phyloP scores from a whole-genome alignment of 2,797 vertebrate species.

The Toxotes lorentzi region DNA sequence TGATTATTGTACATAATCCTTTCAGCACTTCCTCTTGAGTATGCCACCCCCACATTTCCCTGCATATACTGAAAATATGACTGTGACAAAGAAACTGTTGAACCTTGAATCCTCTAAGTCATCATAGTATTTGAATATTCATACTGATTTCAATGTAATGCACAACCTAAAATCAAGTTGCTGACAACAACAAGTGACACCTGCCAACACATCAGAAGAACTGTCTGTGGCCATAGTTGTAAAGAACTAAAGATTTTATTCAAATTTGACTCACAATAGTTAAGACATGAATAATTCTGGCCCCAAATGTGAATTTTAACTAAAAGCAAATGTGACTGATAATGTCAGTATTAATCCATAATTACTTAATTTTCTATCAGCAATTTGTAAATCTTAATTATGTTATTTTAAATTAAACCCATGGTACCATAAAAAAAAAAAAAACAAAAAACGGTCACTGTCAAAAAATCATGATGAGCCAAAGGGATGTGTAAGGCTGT shows the following conservation, averaged over 20 bases:
- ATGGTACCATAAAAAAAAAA: not conserved
- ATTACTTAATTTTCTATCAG: not conserved
- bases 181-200: not conserved
- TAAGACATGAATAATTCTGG: not conserved
- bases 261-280: not conserved
- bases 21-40: not conserved
- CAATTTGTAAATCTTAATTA: not conserved
- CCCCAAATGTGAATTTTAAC: not conserved
- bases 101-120: not conserved
- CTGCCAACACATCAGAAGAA: not conserved
- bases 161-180: not conserved
- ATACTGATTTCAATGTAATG: not conserved
- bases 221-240: not conserved
- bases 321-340: slow-evolving; percentile 10
- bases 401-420: not conserved
- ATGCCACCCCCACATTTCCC: not conserved
- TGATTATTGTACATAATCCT: not conserved
- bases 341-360: not conserved
- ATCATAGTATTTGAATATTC: not conserved
- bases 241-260: not conserved
- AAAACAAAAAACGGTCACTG: not conserved
- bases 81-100: not conserved
- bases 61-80: not conserved
- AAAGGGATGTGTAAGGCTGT: not conserved
- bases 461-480: not conserved